A percentile compares a stretch with the other conserved stretches of the same genome.
phyloP scores from a whole-genome alignment of 2,797 vertebrate genomes.

The Sebastes jordani region DNA sequence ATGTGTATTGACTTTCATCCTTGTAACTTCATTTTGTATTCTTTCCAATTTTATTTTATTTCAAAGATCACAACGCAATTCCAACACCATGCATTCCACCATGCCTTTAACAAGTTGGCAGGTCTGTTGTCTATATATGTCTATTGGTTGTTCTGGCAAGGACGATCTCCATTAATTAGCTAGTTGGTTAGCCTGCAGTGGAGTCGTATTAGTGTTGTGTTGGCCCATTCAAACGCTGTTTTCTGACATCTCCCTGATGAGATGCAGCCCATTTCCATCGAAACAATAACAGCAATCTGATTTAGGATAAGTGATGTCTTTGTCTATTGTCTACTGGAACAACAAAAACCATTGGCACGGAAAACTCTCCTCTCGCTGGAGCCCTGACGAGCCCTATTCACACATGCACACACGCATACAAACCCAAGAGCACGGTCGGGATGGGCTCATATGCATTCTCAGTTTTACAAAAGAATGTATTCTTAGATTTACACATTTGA shows the following conservation, averaged over 20 bases:
- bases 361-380: conserved; percentile 50
- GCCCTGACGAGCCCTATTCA: conserved; percentile 46
- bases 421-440: conserved; percentile 32
- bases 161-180: conserved; percentile 47
- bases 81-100: neutral
- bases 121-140: neutral
- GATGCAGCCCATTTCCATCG: conserved; percentile 65
- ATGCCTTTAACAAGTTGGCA: conserved; percentile 15
- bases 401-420: conserved; percentile 18
- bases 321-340: conserved; percentile 75
- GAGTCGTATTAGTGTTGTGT: conserved; percentile 35
- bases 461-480: neutral
- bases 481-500: neutral
- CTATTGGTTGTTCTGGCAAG: conserved; percentile 47
- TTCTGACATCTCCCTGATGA: conserved; percentile 59
- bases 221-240: conserved; percentile 46
- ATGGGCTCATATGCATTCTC: conserved; percentile 40
- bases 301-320: conserved; percentile 73
- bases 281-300: conserved; percentile 74
- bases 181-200: conserved; percentile 47
- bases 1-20: neutral
- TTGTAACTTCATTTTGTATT: conserved; percentile 27
- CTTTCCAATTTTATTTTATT: conserved; percentile 3
- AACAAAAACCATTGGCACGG: conserved; percentile 63
- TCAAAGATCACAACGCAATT: conserved; percentile 6